Percentiles rank a stretch among this genome's conserved stretches.
phyloP scores from a whole-genome alignment of 2,888 invertebrate genomes.

The Leuctra nigra region DNA sequence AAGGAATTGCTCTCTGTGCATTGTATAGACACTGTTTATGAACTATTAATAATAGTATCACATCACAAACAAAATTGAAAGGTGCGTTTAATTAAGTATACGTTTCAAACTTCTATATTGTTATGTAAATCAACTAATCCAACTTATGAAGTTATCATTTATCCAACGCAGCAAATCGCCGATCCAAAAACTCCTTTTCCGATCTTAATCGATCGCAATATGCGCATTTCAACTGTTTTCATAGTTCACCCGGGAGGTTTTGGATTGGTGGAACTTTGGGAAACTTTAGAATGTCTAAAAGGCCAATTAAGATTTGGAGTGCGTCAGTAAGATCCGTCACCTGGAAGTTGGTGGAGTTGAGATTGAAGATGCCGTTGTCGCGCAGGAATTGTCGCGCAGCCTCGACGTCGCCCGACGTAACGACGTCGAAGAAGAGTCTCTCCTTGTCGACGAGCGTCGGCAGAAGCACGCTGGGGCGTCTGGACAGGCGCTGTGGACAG shows the following conservation, averaged over 20 bases:
- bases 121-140: too few species aligned
- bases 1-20: too few species aligned
- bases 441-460: conserved; percentile 48
- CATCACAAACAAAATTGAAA: too few species aligned
- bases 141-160: too few species aligned
- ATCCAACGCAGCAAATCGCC: neutral
- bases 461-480: conserved; percentile 39
- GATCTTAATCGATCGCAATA: neutral
- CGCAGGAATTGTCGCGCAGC: conserved; percentile 44
- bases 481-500: neutral
- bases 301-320: neutral
- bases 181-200: neutral
- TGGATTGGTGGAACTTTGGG: too few species aligned
- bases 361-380: conserved; percentile 44
- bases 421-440: conserved; percentile 48
- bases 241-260: neutral
- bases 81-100: too few species aligned
- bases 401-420: conserved; percentile 42
- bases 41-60: too few species aligned
- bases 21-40: too few species aligned
- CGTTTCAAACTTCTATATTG: too few species aligned
- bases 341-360: conserved; percentile 54
- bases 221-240: too few species aligned
- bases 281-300: neutral
- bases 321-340: too few species aligned